These are phyloP conservation scores for Neotoxoptera formosana DNA, from an alignment of 1,140 invertebrate species.

Conservation along the genomic window DNA sequence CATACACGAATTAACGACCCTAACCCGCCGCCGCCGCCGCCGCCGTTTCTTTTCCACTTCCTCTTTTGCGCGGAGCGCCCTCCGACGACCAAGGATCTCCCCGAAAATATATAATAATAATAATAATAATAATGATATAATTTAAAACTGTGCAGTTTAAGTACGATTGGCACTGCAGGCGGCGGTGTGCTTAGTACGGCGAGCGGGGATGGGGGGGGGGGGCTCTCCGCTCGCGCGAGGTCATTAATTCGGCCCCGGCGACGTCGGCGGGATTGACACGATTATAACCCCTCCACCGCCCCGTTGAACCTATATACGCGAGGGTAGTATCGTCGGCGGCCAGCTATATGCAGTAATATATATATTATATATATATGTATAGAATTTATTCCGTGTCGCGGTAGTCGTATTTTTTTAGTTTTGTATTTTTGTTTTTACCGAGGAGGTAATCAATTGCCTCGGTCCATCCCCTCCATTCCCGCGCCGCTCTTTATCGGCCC, in stretches of 20 bases:
- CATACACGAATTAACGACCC: constrained; percentile 42
- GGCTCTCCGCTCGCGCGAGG: not conserved
- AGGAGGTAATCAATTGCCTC: not conserved
- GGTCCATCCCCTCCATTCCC: not conserved
- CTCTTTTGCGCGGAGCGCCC: not conserved
- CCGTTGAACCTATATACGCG: not conserved
- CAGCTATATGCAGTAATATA: too few relatives aligned
- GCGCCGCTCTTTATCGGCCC: not conserved
- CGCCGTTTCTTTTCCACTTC: not conserved
- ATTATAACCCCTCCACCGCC: not conserved
- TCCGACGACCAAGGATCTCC: not conserved
- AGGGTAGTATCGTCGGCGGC: not conserved
- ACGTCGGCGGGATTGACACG: constrained; percentile 23
- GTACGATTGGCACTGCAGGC: not conserved
- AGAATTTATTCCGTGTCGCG: not conserved
- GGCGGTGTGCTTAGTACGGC: not conserved
- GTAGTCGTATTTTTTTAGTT: not conserved
- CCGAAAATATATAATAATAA: constrained; percentile 8
- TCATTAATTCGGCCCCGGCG: constrained; percentile 31
- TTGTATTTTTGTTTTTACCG: not conserved
- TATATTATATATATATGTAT: not conserved
- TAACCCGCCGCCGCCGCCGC: not conserved
- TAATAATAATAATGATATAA: not conserved
- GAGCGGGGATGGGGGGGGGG: not conserved
- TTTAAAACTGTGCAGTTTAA: not conserved